Percentiles rank a stretch among this genome's conserved stretches.
These are phyloP conservation scores for Tanypteryx hageni DNA, from an alignment of 2,888 invertebrate species.

Conservation along the genomic window DNA sequence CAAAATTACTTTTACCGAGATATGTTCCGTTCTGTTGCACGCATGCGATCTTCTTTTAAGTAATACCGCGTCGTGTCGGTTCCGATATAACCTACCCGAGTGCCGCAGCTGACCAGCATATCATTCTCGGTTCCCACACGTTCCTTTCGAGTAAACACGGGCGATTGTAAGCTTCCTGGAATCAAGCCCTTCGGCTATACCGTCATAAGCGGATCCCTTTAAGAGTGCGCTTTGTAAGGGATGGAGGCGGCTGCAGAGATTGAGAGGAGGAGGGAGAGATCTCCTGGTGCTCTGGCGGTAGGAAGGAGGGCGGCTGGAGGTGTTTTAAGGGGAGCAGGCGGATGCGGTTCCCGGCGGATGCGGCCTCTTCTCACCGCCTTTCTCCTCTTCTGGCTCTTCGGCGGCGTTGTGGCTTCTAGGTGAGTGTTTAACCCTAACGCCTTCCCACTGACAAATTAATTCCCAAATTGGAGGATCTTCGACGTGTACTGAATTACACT, in stretches of 20 bases:
- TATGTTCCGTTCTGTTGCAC: no score
- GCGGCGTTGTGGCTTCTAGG: background rate
- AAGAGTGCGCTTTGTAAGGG: background rate
- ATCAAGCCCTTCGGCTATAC: background rate
- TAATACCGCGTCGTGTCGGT: no score
- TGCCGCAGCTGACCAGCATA: background rate
- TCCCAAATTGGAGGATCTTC: no score
- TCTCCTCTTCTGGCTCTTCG: background rate
- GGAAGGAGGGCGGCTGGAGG: slow-evolving; percentile 17
- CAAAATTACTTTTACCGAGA: no score
- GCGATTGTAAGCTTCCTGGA: background rate
- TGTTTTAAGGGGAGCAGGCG: background rate
- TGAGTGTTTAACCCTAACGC: background rate
- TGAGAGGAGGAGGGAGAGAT: background rate
- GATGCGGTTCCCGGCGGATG: background rate
- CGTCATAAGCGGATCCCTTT: background rate
- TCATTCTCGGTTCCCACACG: background rate
- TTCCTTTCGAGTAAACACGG: background rate
- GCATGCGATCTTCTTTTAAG: no score
- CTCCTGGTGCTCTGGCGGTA: background rate
- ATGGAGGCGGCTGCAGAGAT: background rate
- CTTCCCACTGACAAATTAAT: no score
- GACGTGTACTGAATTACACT: no score
- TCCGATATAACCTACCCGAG: no score
- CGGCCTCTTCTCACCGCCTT: background rate